A percentile compares a stretch with the other conserved stretches of the same genome.
Evolutionary conservation across 1,140 invertebrate species (phyloP).

Genomic region (Stegodyphus mimosarum): DNA sequence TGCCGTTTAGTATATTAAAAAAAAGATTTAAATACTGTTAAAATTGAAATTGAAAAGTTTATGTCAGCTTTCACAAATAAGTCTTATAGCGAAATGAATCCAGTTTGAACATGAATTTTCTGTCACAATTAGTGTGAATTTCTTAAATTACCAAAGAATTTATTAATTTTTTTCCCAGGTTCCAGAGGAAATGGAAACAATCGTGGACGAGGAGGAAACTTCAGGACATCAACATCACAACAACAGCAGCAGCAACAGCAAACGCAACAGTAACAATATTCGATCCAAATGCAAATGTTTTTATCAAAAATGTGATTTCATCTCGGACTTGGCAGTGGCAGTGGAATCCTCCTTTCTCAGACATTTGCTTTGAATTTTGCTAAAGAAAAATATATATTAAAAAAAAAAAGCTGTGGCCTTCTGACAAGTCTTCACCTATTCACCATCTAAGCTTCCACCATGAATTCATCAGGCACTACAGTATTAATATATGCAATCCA

Average conservation of each 20-base stretch:
- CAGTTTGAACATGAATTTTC: background rate
- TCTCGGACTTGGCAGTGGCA: conserved; percentile 61
- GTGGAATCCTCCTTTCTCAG: conserved; percentile 31
- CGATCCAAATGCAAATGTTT: background rate
- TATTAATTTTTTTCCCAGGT: conserved; percentile 4
- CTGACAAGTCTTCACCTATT: conserved; percentile 42
- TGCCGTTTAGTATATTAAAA: no score
- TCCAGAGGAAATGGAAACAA: conserved; percentile 32
- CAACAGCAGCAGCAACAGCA: conserved; percentile 22
- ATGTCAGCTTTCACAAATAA: background rate
- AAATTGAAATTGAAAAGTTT: background rate
- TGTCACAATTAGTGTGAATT: background rate
- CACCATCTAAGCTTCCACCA: conserved; percentile 34
- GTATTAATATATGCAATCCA: conserved; percentile 28
- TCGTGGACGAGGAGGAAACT: conserved; percentile 46
- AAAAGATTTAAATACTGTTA: background rate
- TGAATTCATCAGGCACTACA: conserved; percentile 23
- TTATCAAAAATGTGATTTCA: conserved; percentile 11
- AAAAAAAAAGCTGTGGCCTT: conserved; percentile 44
- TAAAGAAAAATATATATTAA: conserved; percentile 3
- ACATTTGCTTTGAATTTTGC: background rate
- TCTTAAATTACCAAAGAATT: background rate
- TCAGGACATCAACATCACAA: conserved; percentile 18
- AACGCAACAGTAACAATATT: conserved; percentile 3
- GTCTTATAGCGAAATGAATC: background rate